These are phyloP conservation scores for Arnoldichthys spilopterus DNA, from an alignment of 2,797 vertebrate genomes.

Conservation along the genomic window DNA sequence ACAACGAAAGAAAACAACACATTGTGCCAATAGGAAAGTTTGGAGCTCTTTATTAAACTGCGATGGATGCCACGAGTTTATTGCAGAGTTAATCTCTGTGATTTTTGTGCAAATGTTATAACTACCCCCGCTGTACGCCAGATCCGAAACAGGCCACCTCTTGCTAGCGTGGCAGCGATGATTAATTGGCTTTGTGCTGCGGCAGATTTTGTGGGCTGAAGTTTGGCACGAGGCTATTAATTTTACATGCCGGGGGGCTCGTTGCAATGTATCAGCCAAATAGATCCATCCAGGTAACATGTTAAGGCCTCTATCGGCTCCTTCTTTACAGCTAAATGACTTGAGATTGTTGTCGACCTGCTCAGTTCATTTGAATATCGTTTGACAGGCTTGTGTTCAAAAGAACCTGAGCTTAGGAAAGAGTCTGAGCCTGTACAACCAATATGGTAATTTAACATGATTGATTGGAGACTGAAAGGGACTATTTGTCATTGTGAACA, in stretches of 20 bases:
- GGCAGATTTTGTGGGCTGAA: slow-evolving; percentile 31
- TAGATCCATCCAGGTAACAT: slow-evolving; percentile 11
- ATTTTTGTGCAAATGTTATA: slow-evolving; percentile 45
- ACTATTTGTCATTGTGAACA: too few relatives aligned
- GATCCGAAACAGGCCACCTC: slow-evolving; percentile 33
- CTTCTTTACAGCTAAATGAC: slow-evolving; percentile 33
- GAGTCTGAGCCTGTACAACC: too few relatives aligned
- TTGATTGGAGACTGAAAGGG: too few relatives aligned
- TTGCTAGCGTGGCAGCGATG: slow-evolving; percentile 35
- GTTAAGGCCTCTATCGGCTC: slow-evolving; percentile 17
- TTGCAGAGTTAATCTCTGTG: neutral
- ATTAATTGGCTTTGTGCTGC: slow-evolving; percentile 50
- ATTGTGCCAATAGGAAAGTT: neutral
- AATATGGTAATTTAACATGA: too few relatives aligned
- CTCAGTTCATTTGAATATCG: too few relatives aligned
- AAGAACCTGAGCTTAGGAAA: too few relatives aligned
- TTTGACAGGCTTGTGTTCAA: too few relatives aligned
- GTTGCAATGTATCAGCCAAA: neutral
- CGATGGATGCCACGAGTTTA: neutral
- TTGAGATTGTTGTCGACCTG: slow-evolving; percentile 4
- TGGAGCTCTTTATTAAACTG: neutral
- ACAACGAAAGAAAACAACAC: too few relatives aligned
- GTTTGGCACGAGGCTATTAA: slow-evolving; percentile 41
- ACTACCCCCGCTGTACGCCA: slow-evolving; percentile 16
- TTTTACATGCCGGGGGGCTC: slow-evolving; percentile 47